Base-by-base conservation (phyloP, 2,888 invertebrate genomes). In the Lasioglossum oenotherae region DNA sequence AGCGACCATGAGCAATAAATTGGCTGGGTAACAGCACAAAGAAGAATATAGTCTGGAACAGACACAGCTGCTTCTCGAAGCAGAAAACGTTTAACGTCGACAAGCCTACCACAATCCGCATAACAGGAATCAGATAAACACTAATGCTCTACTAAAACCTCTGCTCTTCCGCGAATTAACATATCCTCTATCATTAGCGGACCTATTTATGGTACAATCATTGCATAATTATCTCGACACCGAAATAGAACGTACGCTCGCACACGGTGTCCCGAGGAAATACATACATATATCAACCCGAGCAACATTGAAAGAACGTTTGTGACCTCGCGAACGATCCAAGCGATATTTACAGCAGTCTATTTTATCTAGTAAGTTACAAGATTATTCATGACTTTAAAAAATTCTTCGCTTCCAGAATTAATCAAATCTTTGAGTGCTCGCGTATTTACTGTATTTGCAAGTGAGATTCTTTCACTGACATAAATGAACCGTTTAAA, bases 21-120 rank as follows among this genome's bases (percentile, higher is more conserved):
- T 38, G 69, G 23, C 35, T 69, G 19, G 23, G 35, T 12, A 69
- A 69, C 35, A 67, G 67, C 67, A 31, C 35, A 35, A 67, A 67
- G 67, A 67, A 67, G 67, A 35, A 35, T 67, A 31, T 14, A 23
- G 27, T 23, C 31, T 60, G 38, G 60, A n/a, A 41, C 31, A 6
- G 77, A n/a, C 64, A 64, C 67, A 41, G 27, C 74, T 41, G 77
- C 41, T 35, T 23, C 19, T n/a, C 27, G 64, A 23, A 64, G 64
- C 31, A 35, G 35, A 38, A 64, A 64, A 60, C 64, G 27, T 38
- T 60, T 41, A 38, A 38, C 69, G 38, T 38, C 38, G 23, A 38
- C 35, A 35, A 38, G 69, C 69, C 67, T 67, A 69, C n/a, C 69
- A 12, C 69, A 35, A 69, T 69, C 69, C 69, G 69, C 35, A 12